These are phyloP conservation scores for Protophormia terraenovae DNA, from an alignment of 2,888 invertebrate species.

Conservation along the genomic window DNA sequence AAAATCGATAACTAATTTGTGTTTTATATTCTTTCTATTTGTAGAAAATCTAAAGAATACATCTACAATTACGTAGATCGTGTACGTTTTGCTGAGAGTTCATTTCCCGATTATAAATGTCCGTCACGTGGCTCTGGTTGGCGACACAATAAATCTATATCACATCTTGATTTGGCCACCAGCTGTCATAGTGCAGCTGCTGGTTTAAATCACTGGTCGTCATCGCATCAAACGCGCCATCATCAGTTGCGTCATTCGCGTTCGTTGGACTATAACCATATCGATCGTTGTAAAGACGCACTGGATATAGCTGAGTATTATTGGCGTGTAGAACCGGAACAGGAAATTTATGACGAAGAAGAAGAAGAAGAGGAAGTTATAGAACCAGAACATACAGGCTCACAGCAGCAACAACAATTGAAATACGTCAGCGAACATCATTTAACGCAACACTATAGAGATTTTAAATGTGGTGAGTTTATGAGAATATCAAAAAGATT, in stretches of 20 bases:
- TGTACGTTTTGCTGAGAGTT: slow-evolving; percentile 78
- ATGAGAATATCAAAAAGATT: no score
- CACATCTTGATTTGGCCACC: slow-evolving; percentile 83
- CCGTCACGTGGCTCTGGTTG: slow-evolving; percentile 80
- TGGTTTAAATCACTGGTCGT: slow-evolving; percentile 78
- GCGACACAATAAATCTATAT: slow-evolving; percentile 80
- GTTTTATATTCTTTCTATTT: slow-evolving; percentile 24
- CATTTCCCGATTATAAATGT: slow-evolving; percentile 74
- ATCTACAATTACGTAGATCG: slow-evolving; percentile 81
- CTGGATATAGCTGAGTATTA: slow-evolving; percentile 80
- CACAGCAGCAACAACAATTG: slow-evolving; percentile 54
- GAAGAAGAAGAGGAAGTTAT: slow-evolving; percentile 66
- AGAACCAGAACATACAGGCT: slow-evolving; percentile 51
- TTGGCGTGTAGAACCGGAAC: slow-evolving; percentile 80
- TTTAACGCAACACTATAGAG: slow-evolving; percentile 55
- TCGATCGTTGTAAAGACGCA: slow-evolving; percentile 75
- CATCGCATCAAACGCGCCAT: slow-evolving; percentile 62
- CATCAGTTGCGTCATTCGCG: slow-evolving; percentile 78
- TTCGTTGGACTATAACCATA: slow-evolving; percentile 79
- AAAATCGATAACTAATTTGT: neutral
- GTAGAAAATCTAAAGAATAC: slow-evolving; percentile 78
- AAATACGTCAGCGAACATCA: slow-evolving; percentile 65
- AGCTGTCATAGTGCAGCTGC: slow-evolving; percentile 78
- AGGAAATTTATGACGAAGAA: slow-evolving; percentile 70
- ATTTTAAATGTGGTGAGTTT: slow-evolving; percentile 65